These are phyloP conservation scores for Pseudolaguvia tuberculata DNA, from an alignment of 2,113 vertebrate species.

Conservation along the genomic window DNA sequence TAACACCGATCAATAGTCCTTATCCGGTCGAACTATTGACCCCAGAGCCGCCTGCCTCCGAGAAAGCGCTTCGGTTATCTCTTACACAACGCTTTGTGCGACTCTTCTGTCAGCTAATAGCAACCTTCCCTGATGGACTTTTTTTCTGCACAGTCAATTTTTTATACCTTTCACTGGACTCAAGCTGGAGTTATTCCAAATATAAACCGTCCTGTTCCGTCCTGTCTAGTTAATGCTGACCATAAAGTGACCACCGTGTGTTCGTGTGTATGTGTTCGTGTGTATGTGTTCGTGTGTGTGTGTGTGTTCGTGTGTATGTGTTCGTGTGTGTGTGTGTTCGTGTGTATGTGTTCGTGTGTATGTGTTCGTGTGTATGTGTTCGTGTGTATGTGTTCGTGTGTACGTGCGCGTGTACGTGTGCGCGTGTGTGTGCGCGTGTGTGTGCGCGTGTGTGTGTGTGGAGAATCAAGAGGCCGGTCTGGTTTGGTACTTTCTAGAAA, in stretches of 20 bases:
- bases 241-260: background rate
- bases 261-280: no score
- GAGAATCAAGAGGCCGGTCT: background rate
- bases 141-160: background rate
- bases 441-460: background rate
- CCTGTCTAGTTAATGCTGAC: background rate
- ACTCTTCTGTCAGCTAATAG: background rate
- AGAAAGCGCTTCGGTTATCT: conserved; percentile 10
- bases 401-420: no score
- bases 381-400: background rate
- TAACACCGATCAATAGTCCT: conserved; percentile 35
- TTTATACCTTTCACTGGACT: background rate
- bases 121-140: background rate
- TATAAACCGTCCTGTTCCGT: no score
- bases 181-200: background rate
- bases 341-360: background rate
- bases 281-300: background rate
- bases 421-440: background rate
- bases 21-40: conserved; percentile 29
- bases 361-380: background rate
- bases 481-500: conserved; percentile 33
- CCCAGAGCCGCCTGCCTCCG: conserved; percentile 17
- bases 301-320: background rate
- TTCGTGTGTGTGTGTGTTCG: background rate
- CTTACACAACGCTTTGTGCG: background rate